Conservation (phyloP, 1,140 invertebrate genomes). For the Pectinophora gossypiella region DNA sequence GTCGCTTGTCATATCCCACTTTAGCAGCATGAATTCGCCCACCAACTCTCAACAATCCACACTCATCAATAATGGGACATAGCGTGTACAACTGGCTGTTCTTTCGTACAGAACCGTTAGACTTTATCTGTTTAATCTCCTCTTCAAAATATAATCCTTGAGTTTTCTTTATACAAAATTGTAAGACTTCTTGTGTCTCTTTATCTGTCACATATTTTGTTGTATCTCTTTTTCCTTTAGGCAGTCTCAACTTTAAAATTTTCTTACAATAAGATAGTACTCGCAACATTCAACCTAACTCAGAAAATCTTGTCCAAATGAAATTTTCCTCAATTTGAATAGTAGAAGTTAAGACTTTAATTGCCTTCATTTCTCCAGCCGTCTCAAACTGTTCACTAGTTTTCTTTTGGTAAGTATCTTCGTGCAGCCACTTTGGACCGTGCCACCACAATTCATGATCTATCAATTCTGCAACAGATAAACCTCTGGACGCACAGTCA, state of each 20-base stretch:
- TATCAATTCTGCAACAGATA: conserved; percentile 15
- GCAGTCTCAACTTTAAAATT: no score
- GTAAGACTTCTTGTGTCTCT: no score
- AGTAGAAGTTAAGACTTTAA: not conserved
- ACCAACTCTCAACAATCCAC: conserved; percentile 48
- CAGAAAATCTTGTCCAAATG: no score
- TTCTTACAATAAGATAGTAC: not conserved
- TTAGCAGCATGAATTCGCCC: conserved; percentile 37
- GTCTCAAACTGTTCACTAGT: not conserved
- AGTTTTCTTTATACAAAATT: no score
- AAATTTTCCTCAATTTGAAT: not conserved
- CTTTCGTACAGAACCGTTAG: no score
- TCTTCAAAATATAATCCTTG: no score
- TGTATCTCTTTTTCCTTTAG: no score
- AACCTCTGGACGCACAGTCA: conserved; percentile 42
- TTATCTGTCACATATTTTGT: no score
- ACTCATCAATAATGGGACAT: conserved; percentile 41
- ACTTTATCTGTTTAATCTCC: no score
- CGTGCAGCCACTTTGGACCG: conserved; percentile 26
- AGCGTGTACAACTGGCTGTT: not conserved
- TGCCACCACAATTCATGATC: conserved; percentile 33
- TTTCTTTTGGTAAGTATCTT: not conserved
- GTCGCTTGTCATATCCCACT: no score
- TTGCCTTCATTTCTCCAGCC: not conserved
- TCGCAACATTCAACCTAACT: conserved; percentile 10